Conservation (phyloP, 2,797 vertebrate species). For the Alosa sapidissima region DNA sequence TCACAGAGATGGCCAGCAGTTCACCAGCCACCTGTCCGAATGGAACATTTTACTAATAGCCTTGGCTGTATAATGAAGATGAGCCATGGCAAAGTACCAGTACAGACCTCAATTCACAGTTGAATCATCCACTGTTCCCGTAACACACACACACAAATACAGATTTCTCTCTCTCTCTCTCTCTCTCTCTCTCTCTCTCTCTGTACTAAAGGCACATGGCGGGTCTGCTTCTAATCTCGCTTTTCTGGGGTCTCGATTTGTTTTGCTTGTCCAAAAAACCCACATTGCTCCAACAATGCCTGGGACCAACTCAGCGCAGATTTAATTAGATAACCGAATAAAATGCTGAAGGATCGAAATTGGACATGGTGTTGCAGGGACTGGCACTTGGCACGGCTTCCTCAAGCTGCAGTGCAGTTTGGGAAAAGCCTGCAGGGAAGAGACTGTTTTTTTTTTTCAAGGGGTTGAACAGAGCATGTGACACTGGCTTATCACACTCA, state of each 20-base stretch:
- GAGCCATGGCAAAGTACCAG: slow-evolving; percentile 19
- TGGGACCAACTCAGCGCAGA: slow-evolving; percentile 72
- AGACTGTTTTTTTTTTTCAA: background rate
- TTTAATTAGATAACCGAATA: slow-evolving; percentile 79
- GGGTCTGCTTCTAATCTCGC: slow-evolving; percentile 77
- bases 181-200: slow-evolving; percentile 25
- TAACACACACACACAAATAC: slow-evolving; percentile 17
- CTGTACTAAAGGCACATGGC: slow-evolving; percentile 69
- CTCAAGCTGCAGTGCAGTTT: background rate
- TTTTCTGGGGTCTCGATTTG: slow-evolving; percentile 74
- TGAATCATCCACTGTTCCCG: slow-evolving; percentile 20
- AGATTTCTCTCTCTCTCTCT: slow-evolving; percentile 21
- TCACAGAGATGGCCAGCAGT: background rate
- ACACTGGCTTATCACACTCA: background rate
- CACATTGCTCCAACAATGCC: slow-evolving; percentile 68
- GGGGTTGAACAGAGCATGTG: background rate
- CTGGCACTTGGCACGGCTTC: slow-evolving; percentile 58
- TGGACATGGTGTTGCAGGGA: slow-evolving; percentile 70
- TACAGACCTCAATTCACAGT: slow-evolving; percentile 4
- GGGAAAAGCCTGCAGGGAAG: background rate
- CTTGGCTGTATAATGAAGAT: background rate
- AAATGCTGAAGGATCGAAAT: slow-evolving; percentile 72
- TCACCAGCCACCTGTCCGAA: slow-evolving; percentile 15
- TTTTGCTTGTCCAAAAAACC: slow-evolving; percentile 75
- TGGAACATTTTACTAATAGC: slow-evolving; percentile 7